Evolutionary conservation across 1,140 invertebrate genomes (phyloP), one percentile per base, ranked within the genome.

Genomic region (Halictus rubicundus): DNA sequence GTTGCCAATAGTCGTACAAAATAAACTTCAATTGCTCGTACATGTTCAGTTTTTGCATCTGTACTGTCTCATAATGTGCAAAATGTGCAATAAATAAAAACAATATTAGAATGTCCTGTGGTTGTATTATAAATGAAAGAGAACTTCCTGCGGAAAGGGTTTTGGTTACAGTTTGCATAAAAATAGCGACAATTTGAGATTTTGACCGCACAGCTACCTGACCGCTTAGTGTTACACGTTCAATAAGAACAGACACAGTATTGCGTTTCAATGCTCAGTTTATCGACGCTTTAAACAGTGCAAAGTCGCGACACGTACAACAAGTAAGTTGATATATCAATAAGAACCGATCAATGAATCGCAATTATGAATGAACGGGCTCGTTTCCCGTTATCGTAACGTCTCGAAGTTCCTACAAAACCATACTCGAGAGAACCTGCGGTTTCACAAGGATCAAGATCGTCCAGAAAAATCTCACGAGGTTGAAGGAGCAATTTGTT

Each of bases 261-360:
- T 87, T 49, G 66, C 64, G 59, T 87, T 85, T 86, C 84, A 52
- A 86, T 80, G 71, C 57, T 37, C 49, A 52, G 39, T 49, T 79
- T 66, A 76, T 75, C 68, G 27, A 27, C 4, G 27, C 75, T 66
- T 52, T 21, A 32, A 49, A 57, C 72, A 72, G 52, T 63, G 66
- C 66, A 61, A 52, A 69, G 52, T 12, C 25, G 19, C 64, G 27
- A 42, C 54, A 46, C 59, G 39, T 64, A 37, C 59, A 32, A 16
- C 63, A 68, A 12, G 80, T 81, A 86, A 86, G 80, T 75, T 59
- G 83, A 86, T 64, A 76, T 59, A 46, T 86, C 71, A 85, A 86
- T 83, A 73, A 49, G 79, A 64, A 63, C 42, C 76, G 70, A 74
- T 83, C 25, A 54, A 59, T 71, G 61, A 72, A 59, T 39, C 32